Evolutionary conservation across 2,888 invertebrate species (phyloP), one percentile per base, ranked within the genome.

Genomic region (Orthosia incerta): DNA sequence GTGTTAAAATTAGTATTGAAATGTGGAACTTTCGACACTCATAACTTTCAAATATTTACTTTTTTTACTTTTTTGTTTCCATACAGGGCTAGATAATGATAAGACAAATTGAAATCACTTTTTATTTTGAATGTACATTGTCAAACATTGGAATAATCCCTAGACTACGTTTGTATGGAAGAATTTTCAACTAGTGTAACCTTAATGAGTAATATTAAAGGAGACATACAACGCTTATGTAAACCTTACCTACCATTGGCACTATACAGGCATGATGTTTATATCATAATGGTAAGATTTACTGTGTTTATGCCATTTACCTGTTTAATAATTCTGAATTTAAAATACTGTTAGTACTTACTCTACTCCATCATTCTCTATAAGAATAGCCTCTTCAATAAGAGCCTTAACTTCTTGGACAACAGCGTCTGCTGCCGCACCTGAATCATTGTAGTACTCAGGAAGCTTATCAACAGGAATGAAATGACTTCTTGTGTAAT

Each of bases 401-500:
- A 96, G 94, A 4, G 94, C 90, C 90, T 97, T 97, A 23, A 98
- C 91, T 88, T 96, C 94, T 60, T 97, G 93, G 1, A 96, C 91
- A 39, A 97, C 89, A 23, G 93, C 88, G 78, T 97, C 95, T 13
- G 97, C 94, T 56, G 93, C 89, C 2, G 92, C 86, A 74, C 95
- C 93, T 20, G 96, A 89, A 69, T 96, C 93, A 57, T 95, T 92
- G 75, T 98, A 98, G 76, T 93, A 91, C 26, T 97, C 94, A 3
- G 98, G 98, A n/a, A 98, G 94, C 61, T 92, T 92, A 53, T 97
- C 94, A 63, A 95, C 91, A 70, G 97, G 93, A 65, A 97, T 96
- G 50, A 98, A 95, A 90, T 98, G 97, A 7, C 98, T 99, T 91
- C 98, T 97, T 9, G 99, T 99, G 72, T 98, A 97, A 90, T 97